Evolutionary conservation across 2,797 vertebrate species (phyloP).

Genomic region (Mallotus villosus): DNA sequence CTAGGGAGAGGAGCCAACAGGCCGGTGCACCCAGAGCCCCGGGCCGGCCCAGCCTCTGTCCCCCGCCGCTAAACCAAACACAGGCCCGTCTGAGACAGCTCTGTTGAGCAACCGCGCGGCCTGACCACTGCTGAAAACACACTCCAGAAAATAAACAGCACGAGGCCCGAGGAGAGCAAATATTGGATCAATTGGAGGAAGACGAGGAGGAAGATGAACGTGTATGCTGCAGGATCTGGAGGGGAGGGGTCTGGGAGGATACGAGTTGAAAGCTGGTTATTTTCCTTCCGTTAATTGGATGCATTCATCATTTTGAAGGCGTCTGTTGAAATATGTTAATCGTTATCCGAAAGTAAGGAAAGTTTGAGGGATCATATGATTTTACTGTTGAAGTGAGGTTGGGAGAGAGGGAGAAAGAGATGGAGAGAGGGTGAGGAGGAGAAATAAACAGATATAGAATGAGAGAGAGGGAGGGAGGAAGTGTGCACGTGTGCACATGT

Average conservation of each 20-base stretch:
- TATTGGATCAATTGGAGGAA: slow-evolving; percentile 68
- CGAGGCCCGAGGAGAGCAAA: slow-evolving; percentile 65
- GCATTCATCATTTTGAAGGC: slow-evolving; percentile 21
- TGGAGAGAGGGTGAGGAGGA: not conserved
- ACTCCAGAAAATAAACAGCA: slow-evolving; percentile 70
- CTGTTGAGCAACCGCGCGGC: slow-evolving; percentile 56
- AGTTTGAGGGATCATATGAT: not conserved
- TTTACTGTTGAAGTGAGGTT: not conserved
- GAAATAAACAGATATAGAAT: not conserved
- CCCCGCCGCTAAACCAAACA: slow-evolving; percentile 69
- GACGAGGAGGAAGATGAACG: slow-evolving; percentile 48
- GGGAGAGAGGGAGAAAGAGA: not conserved
- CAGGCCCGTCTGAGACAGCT: slow-evolving; percentile 59
- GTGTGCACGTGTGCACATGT: slow-evolving; percentile 6
- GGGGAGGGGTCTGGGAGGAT: not conserved
- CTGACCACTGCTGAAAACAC: slow-evolving; percentile 60
- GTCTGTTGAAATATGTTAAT: not conserved
- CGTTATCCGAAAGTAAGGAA: not conserved
- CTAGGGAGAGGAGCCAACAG: slow-evolving; percentile 50
- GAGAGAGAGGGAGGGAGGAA: not conserved
- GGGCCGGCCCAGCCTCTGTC: slow-evolving; percentile 45
- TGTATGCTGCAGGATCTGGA: slow-evolving; percentile 15
- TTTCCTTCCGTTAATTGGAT: slow-evolving; percentile 9
- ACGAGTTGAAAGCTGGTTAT: slow-evolving; percentile 9
- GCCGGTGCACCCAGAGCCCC: slow-evolving; percentile 44